Evolutionary conservation across 2,888 invertebrate genomes (phyloP).

Genomic region (Xestoiulus laeticollis): DNA sequence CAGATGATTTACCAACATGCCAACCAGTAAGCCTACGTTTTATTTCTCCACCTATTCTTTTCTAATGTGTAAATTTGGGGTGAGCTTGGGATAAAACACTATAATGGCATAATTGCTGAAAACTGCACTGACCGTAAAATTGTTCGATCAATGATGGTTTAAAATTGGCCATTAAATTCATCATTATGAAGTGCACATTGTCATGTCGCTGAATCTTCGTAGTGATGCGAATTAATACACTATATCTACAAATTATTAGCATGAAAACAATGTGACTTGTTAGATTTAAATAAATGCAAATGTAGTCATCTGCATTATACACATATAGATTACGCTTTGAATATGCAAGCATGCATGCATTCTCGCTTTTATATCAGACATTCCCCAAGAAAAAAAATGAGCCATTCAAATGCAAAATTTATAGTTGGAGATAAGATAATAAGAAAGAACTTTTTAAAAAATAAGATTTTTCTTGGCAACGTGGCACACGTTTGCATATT

Average conservation of each 20-base stretch:
- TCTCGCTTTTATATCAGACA: no score
- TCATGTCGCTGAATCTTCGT: no score
- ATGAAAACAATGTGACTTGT: background rate
- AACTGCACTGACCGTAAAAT: background rate
- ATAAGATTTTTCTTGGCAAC: background rate
- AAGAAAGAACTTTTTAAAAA: background rate
- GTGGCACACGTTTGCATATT: no score
- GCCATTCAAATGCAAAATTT: background rate
- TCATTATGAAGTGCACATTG: background rate
- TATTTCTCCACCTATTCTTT: background rate
- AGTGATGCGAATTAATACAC: background rate
- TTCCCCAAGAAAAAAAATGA: background rate
- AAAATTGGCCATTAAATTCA: background rate
- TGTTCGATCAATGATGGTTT: background rate
- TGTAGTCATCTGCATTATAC: background rate
- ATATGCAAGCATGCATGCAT: background rate
- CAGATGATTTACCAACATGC: constrained; percentile 50
- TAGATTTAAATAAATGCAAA: background rate
- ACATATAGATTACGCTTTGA: no score
- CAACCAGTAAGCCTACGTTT: constrained; percentile 36
- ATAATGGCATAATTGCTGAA: background rate
- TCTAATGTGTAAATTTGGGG: background rate
- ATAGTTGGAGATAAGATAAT: no score
- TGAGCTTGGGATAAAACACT: background rate
- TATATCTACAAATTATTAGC: background rate